phyloP scores from a whole-genome alignment of 2,888 invertebrate species.

The Netelia melanura region DNA sequence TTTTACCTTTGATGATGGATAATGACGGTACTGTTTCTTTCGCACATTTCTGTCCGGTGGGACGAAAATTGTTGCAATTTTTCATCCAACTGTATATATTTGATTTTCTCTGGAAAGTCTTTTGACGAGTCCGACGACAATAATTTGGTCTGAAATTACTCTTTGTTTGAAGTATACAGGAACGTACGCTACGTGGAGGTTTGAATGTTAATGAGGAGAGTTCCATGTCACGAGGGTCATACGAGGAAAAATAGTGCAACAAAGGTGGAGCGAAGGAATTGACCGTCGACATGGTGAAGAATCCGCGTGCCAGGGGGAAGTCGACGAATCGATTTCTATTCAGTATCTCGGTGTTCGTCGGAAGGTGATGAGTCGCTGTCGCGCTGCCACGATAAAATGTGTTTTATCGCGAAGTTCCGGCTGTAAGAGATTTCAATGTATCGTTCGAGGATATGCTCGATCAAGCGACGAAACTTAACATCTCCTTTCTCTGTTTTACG shows the following conservation, averaged over 20 bases:
- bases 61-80: neutral
- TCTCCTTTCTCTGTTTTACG: too few relatives aligned
- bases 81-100: neutral
- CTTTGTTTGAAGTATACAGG: neutral
- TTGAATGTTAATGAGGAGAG: constrained; percentile 14
- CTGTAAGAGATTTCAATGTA: neutral
- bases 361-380: neutral
- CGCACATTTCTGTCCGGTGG: neutral
- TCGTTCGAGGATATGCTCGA: too few relatives aligned
- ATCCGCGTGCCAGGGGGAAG: neutral
- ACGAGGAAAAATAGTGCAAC: neutral
- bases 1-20: neutral
- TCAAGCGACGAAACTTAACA: neutral
- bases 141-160: constrained; percentile 18
- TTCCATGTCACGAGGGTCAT: neutral
- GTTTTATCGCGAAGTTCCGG: neutral
- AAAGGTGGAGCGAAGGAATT: neutral
- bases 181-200: neutral
- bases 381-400: neutral
- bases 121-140: neutral
- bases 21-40: neutral
- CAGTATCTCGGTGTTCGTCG: constrained; percentile 6
- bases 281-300: neutral
- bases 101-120: neutral
- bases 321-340: constrained; percentile 27